Base-by-base conservation (phyloP, 2,888 invertebrate genomes). In the Cyclophora punctaria region DNA sequence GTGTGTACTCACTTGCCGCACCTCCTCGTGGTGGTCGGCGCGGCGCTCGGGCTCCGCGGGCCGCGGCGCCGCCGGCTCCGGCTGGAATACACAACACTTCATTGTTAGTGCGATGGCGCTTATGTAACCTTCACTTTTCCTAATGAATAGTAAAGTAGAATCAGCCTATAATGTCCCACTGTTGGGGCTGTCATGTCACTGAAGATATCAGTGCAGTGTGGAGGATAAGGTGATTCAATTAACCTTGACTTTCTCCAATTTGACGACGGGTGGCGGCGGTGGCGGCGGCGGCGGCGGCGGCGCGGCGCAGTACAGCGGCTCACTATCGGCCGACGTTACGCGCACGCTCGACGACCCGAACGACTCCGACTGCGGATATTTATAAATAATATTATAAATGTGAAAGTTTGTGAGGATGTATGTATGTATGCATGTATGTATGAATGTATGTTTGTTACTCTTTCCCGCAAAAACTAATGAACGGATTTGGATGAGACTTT, bases 321-420 rank as follows among this genome's bases (percentile, higher is more conserved):
- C 80, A 47, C 55, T 56, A 35, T 53, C 71, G 67, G 60, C 71
- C 72, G 57, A 66, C 58, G 59, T 56, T 42, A 83, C 72, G 54
- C 60, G 73, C 48, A 85, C 83, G 55, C 56, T 56, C 64, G 69
- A 73, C 55, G 72, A 78, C 55, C 85, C 85, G 68, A 78, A 73
- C 59, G 69, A 52, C 44, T 73, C 76, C 69, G 66, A 63, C 66
- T 69, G 56, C 4, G 5, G 45, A 37, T 3, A 44, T 7, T 47
- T 40, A 33, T 6, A 41, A 7, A 6, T 44, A 7, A 35, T 34
- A n/a, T 6, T n/a, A 47, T 3, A 45, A n/a, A 5, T 34, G 44
- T 7, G 6, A 7, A 44, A 41, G 33, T 5, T 37, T 37, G 20
- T 20, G 20, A 20, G 20, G 20, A 20, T 20, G 20, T 20, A n/a